Conservation (phyloP, 2,113 vertebrate genomes). For the Mystacornis crossleyi region DNA sequence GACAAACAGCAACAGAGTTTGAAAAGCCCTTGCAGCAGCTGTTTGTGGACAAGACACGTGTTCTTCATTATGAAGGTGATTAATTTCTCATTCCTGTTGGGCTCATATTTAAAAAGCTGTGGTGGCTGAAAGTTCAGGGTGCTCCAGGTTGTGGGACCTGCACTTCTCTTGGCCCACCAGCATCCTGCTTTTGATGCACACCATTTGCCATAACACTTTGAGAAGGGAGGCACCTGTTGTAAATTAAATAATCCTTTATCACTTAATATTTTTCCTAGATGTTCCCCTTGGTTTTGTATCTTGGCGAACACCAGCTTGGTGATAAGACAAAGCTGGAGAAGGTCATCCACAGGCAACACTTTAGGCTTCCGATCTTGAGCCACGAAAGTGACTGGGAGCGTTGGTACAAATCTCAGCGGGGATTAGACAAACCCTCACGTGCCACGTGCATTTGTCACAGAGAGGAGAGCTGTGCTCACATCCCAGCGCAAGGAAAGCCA, state of each 20-base stretch:
- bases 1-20: neutral
- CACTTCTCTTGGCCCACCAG: neutral
- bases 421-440: neutral
- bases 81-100: neutral
- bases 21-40: neutral
- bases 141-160: neutral
- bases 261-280: neutral
- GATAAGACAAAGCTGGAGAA: neutral
- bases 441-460: neutral
- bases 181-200: neutral
- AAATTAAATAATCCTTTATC: neutral
- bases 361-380: neutral
- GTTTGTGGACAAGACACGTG: neutral
- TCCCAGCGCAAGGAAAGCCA: neutral
- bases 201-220: fast-evolving
- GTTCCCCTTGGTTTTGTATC: neutral
- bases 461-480: neutral
- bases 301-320: neutral
- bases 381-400: neutral
- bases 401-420: neutral
- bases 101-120: neutral
- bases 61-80: neutral
- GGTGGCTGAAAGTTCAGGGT: neutral
- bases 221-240: neutral
- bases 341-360: neutral